These are phyloP conservation scores for Hirtodrosophila histrioides DNA, from an alignment of 2,888 invertebrate species.

Conservation along the genomic window DNA sequence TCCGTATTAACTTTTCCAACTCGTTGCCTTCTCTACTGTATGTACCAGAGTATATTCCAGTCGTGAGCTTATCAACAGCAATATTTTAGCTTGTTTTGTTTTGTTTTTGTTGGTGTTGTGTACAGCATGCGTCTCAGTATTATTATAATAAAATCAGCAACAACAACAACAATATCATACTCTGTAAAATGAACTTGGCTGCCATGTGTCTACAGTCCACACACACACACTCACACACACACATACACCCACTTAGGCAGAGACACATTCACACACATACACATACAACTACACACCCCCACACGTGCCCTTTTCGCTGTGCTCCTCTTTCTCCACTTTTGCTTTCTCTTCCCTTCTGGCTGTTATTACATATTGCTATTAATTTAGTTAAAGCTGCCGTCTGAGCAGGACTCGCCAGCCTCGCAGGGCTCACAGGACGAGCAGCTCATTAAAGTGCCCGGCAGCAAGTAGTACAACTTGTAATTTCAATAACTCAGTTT, in stretches of 20 bases:
- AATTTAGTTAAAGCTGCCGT: conserved; percentile 60
- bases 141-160: conserved; percentile 74
- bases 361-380: conserved; percentile 56
- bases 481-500: conserved; percentile 70
- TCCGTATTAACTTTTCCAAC: too few species aligned
- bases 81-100: conserved; percentile 9
- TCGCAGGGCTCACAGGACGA: conserved; percentile 3
- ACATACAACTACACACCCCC: not conserved
- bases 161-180: conserved; percentile 13
- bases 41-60: too few species aligned
- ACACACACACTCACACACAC: conserved; percentile 11
- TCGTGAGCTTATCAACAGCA: too few species aligned
- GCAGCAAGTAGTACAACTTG: conserved; percentile 28
- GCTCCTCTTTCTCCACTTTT: not conserved
- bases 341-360: not conserved
- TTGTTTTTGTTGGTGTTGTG: conserved; percentile 22
- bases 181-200: conserved; percentile 57
- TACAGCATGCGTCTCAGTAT: conserved; percentile 41
- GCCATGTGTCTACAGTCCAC: conserved; percentile 47
- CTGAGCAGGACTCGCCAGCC: conserved; percentile 6
- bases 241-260: conserved; percentile 2
- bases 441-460: conserved; percentile 53
- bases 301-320: not conserved
- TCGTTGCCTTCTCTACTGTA: too few species aligned
- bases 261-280: not conserved